These are phyloP conservation scores for Phoxinus phoxinus DNA, from an alignment of 2,113 vertebrate genomes.

Conservation along the genomic window DNA sequence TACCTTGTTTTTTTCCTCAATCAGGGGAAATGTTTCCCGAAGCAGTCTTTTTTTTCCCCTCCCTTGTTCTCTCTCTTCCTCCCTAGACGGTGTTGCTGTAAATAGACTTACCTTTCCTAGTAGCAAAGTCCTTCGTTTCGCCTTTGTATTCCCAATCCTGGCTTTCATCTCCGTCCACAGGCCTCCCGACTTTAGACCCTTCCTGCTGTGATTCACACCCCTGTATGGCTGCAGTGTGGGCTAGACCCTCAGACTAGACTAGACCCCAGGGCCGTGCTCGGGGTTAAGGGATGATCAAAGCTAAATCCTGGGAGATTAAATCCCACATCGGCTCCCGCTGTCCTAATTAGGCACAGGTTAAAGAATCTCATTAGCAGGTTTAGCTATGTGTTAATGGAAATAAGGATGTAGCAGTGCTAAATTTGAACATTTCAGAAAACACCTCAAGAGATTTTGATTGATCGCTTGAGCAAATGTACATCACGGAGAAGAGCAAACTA, in stretches of 20 bases:
- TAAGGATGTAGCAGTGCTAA: conserved; percentile 21
- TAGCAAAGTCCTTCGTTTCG: conserved; percentile 62
- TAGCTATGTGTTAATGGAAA: conserved; percentile 20
- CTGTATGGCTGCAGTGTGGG: neutral
- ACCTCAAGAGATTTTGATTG: neutral
- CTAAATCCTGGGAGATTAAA: neutral
- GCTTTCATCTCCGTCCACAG: conserved; percentile 35
- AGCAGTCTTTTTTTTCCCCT: conserved; percentile 40
- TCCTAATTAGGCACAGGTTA: conserved; percentile 40
- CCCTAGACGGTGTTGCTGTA: conserved; percentile 66
- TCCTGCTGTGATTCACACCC: conserved; percentile 11
- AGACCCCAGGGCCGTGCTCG: neutral
- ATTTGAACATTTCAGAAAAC: neutral
- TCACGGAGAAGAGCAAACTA: neutral
- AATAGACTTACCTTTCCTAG: conserved; percentile 75
- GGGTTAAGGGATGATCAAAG: conserved; percentile 45
- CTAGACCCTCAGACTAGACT: neutral
- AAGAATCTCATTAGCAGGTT: conserved; percentile 33
- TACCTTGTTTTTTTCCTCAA: conserved; percentile 53
- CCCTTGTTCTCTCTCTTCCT: conserved; percentile 51
- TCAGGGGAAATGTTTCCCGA: conserved; percentile 61
- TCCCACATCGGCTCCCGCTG: conserved; percentile 1
- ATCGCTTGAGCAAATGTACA: conserved; percentile 18
- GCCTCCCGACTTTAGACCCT: neutral
- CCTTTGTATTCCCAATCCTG: conserved; percentile 50